These are phyloP conservation scores for Drosophila greeni DNA, from an alignment of 2,888 invertebrate species.

Conservation along the genomic window DNA sequence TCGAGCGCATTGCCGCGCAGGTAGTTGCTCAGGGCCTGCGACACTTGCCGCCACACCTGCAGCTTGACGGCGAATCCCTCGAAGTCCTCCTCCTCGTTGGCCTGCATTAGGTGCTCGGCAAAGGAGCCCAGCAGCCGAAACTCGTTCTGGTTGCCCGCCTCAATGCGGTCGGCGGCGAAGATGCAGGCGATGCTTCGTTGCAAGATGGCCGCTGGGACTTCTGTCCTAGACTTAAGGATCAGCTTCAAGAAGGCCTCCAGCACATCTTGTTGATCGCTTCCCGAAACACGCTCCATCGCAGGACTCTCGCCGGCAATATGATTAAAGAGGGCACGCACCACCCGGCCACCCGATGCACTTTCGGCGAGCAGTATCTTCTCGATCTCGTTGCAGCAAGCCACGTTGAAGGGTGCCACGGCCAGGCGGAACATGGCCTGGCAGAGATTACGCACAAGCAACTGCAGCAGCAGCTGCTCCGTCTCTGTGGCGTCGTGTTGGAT, in stretches of 20 bases:
- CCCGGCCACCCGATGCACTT: slow-evolving; percentile 40
- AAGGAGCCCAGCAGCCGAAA: slow-evolving; percentile 58
- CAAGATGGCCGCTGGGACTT: slow-evolving; percentile 62
- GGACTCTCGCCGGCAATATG: slow-evolving; percentile 53
- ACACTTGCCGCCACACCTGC: slow-evolving; percentile 72
- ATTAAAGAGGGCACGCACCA: slow-evolving; percentile 62
- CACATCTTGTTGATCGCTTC: slow-evolving; percentile 40
- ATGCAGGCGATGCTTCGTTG: slow-evolving; percentile 63
- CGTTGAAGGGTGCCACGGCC: slow-evolving; percentile 53
- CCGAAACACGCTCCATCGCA: slow-evolving; percentile 37
- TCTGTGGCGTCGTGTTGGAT: slow-evolving; percentile 41
- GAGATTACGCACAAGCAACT: slow-evolving; percentile 61
- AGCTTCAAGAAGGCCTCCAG: slow-evolving; percentile 60
- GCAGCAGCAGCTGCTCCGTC: slow-evolving; percentile 60
- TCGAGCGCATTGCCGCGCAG: slow-evolving; percentile 62
- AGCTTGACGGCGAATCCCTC: slow-evolving; percentile 67
- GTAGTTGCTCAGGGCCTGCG: slow-evolving; percentile 57
- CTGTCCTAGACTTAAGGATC: slow-evolving; percentile 54
- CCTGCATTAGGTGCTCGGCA: slow-evolving; percentile 59
- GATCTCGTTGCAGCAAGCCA: slow-evolving; percentile 58
- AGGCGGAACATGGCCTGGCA: slow-evolving; percentile 58
- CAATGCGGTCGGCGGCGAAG: slow-evolving; percentile 52
- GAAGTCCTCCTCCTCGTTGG: slow-evolving; percentile 68
- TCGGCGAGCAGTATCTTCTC: slow-evolving; percentile 42
- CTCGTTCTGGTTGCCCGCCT: slow-evolving; percentile 43